Evolutionary conservation across 2,888 invertebrate species (phyloP).

Genomic region (Mamestra brassicae): DNA sequence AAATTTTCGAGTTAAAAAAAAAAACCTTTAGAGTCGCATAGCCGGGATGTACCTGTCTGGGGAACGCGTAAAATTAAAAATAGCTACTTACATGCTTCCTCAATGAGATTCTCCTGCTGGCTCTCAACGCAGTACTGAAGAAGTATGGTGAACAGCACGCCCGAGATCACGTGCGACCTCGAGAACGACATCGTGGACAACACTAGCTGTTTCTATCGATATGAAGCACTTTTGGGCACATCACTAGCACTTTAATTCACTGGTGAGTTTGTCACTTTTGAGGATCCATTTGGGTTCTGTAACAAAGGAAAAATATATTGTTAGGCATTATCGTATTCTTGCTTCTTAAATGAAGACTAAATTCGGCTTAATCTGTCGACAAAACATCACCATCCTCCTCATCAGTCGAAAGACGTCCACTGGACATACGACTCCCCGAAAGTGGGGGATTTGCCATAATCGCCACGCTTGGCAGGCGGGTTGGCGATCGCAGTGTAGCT

Average conservation of each 20-base stretch:
- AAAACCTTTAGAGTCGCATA: too few species aligned
- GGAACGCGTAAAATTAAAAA: not conserved
- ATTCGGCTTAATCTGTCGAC: too few species aligned
- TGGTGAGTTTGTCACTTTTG: conserved; percentile 11
- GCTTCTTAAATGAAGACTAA: too few species aligned
- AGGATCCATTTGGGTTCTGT: conserved; percentile 58
- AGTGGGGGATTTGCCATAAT: too few species aligned
- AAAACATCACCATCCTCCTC: too few species aligned
- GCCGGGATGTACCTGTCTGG: too few species aligned
- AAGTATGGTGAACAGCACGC: conserved; percentile 77
- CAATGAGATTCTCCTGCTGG: conserved; percentile 85
- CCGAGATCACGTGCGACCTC: conserved; percentile 73
- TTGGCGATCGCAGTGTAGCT: too few species aligned
- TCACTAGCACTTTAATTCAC: conserved; percentile 71
- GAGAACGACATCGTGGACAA: conserved; percentile 72
- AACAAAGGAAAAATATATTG: conserved; percentile 54
- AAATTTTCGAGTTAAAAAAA: too few species aligned
- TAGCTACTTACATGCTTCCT: conserved; percentile 83
- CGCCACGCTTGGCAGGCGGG: too few species aligned
- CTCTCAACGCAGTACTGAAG: conserved; percentile 81
- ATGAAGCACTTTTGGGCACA: conserved; percentile 69
- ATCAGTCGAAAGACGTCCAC: too few species aligned
- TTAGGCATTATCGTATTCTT: not conserved
- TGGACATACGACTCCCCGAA: too few species aligned
- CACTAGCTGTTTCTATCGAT: conserved; percentile 72